Percentiles rank a stretch among this genome's conserved stretches.
Conservation (phyloP, 2,888 invertebrate species). For the Heliconius erato region DNA sequence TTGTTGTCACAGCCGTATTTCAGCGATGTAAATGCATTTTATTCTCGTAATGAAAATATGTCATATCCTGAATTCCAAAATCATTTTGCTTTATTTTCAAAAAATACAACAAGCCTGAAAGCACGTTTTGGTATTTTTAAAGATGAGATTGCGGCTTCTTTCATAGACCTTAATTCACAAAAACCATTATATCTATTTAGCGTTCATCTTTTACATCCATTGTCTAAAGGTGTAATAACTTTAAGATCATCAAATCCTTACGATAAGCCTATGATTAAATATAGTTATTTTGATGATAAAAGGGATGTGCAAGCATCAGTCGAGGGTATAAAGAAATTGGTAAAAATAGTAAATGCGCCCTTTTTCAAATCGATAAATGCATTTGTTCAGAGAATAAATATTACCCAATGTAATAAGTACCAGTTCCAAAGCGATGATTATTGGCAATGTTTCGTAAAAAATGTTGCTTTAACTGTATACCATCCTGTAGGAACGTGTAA, state of each 20-base stretch:
- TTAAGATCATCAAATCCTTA: conserved; percentile 85
- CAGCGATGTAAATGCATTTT: conserved; percentile 82
- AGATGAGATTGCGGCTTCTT: too few relatives aligned
- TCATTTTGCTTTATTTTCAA: too few relatives aligned
- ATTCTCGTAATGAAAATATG: conserved; percentile 60
- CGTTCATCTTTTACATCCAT: conserved; percentile 77
- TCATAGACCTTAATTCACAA: conserved; percentile 58
- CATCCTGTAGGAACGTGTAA: conserved; percentile 55
- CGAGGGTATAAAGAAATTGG: conserved; percentile 60
- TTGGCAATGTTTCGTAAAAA: conserved; percentile 4
- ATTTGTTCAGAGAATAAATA: conserved; percentile 60
- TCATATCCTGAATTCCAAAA: conserved; percentile 55
- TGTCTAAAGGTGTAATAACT: conserved; percentile 84
- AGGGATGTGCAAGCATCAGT: conserved; percentile 78
- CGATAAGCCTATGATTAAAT: conserved; percentile 86
- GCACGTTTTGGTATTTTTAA: too few relatives aligned
- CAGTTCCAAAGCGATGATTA: conserved; percentile 60
- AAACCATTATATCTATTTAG: conserved; percentile 65
- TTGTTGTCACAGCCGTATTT: conserved; percentile 76
- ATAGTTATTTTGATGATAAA: conserved; percentile 87
- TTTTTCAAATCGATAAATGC: conserved; percentile 65
- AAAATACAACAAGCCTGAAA: too few relatives aligned
- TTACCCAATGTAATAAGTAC: conserved; percentile 61
- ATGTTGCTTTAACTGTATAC: not conserved
- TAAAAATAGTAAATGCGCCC: conserved; percentile 59